Evolutionary conservation across 1,140 invertebrate genomes (phyloP).

Genomic region (Bicyclus anynana): DNA sequence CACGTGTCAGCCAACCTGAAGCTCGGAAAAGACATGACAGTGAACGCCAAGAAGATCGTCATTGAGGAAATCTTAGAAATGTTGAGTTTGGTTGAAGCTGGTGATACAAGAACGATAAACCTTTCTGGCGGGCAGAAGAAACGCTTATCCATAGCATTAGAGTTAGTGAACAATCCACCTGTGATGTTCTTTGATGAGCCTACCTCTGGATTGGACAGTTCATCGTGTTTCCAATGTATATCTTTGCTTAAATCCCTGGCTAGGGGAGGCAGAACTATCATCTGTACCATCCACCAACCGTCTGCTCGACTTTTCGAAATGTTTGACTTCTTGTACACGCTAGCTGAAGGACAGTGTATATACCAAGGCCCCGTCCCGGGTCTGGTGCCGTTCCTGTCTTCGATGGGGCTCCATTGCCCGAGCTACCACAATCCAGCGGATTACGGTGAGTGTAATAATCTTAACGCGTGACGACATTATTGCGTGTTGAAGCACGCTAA

Average conservation of each 20-base stretch:
- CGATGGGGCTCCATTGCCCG: slow-evolving; percentile 91
- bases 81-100: slow-evolving; percentile 90
- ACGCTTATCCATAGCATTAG: slow-evolving; percentile 95
- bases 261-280: slow-evolving; percentile 93
- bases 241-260: slow-evolving; percentile 92
- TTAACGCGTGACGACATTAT: slow-evolving; percentile 1
- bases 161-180: slow-evolving; percentile 95
- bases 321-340: slow-evolving; percentile 96
- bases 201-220: slow-evolving; percentile 96
- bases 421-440: slow-evolving; percentile 97
- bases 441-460: slow-evolving; percentile 82
- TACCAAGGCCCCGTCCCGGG: slow-evolving; percentile 90
- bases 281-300: slow-evolving; percentile 98
- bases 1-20: slow-evolving; percentile 94
- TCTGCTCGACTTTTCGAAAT: slow-evolving; percentile 97
- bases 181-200: slow-evolving; percentile 99
- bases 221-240: slow-evolving; percentile 96
- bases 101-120: slow-evolving; percentile 92
- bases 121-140: slow-evolving; percentile 98
- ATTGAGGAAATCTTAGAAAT: slow-evolving; percentile 94
- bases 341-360: slow-evolving; percentile 95
- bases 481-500: too few relatives aligned
- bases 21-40: slow-evolving; percentile 92
- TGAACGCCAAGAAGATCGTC: slow-evolving; percentile 80
- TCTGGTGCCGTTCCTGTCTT: slow-evolving; percentile 92